Evolutionary conservation across 2,888 invertebrate genomes (phyloP), one percentile per base, ranked within the genome.

Genomic region (Apantesis nais): DNA sequence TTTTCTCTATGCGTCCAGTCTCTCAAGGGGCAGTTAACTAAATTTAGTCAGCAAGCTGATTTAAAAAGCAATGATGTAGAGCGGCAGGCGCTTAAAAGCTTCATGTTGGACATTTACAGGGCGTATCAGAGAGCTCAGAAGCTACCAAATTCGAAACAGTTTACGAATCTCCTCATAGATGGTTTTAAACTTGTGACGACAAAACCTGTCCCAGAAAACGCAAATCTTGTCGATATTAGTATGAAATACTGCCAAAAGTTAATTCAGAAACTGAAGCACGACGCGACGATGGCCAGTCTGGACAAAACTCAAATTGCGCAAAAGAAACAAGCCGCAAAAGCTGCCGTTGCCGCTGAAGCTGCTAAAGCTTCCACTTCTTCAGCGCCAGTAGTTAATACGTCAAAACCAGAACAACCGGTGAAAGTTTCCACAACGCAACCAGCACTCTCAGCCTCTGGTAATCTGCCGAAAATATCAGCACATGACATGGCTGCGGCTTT

Each of bases 1-100:
- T 96, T 97, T 75, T 96, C 96, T 0, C 95, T 97, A 76, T 97
- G 97, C 79, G 94, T 97, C 14, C 97, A 97, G 86, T 96, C 97
- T 55, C 90, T 97, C 74, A 95, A 97, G 75, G 96, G 96, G 8
- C 96, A 96, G 83, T 93, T 97, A 31, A 96, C 96, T 58, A 93
- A 94, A 79, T 95, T 95, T 74, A 89, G 91, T 34, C 95, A 94
- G 74, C 94, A 95, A 78, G 89, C 92, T 11, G 95, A 95, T 64
- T 82, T 95, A 60, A 93, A 92, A 76, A 93, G 89, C 73, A 94
- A 93, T 75, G 91, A 92, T 4, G 87, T 94, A 0, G 95, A 96
- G 85, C 92, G 94, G 74, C 90, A 92, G 71, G 95, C 95, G 11
- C 85, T 95, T 0, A 92, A 95, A 71, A 94, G 95, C 78, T 88